Base-by-base conservation (phyloP, 2,888 invertebrate species). In the Pristionchus exspectatus region DNA sequence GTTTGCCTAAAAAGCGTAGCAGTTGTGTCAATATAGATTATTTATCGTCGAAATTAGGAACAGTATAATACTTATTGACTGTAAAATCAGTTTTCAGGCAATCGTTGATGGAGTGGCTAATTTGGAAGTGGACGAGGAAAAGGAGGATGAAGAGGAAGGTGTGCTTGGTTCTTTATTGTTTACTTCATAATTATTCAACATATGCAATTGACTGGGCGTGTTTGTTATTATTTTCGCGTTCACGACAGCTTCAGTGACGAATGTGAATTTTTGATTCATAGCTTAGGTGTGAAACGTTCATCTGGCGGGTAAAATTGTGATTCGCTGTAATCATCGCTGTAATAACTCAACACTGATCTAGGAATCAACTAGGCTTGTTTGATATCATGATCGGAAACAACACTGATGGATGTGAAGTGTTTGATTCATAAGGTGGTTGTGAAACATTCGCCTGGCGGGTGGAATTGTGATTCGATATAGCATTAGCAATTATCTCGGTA, bases 131-230 rank as follows among this genome's bases (percentile, higher is more conserved):
- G 87, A 87, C 4, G 69, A 59, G 27, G 59, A 38, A 12, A 72
- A 87, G 59, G 88, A 77, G 16, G 77, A 77, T n/a, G 88, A 88
- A n/a, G 88, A 83, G 63, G 81, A 59, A 16, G 69, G 63, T 63
- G 63, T 4, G 63, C 0, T 3, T 44, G 10, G 44, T 50, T 50
- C 10, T 50, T 50, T 0, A 7, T 50, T 50, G 44, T 50, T 50
- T 3, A 50, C 9, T 44, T 44, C 9, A 9, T 5, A 44, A 44
- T 44, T 5, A 44, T 9, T 9, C 44, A 5, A 44, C 3, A 50
- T 9, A 12, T 7, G 44, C 44, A 50, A 50, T 50, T 50, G 12
- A 50, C 44, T 50, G 12, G 4, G 44, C 12, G 9, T 50, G 10
- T 50, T 50, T 50, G 44, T 50, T 50, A 38, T 38, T 5, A 38